Evolutionary conservation across 2,888 invertebrate species (phyloP).

Genomic region (Philaethria dido): DNA sequence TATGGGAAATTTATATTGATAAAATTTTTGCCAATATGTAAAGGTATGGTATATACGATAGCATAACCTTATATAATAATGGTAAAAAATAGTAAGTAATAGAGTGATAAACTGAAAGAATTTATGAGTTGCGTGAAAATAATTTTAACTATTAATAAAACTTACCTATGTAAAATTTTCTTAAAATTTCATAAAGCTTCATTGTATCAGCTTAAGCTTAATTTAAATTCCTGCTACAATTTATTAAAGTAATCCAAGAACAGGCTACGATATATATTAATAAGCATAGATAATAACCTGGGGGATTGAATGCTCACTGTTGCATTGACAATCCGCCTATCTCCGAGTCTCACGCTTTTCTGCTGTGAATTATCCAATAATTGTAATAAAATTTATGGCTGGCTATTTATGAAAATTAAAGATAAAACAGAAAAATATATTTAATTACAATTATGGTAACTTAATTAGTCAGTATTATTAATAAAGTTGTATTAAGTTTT

Average conservation of each 20-base stretch:
- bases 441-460: not conserved
- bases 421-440: not conserved
- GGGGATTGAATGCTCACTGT: constrained; percentile 70
- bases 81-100: no score
- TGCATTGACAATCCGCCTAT: constrained; percentile 80
- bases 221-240: not conserved
- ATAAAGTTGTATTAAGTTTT: no score
- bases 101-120: not conserved
- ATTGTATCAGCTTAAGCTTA: not conserved
- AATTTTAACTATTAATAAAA: not conserved
- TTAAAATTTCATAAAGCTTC: not conserved
- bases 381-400: constrained; percentile 83
- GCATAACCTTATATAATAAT: no score
- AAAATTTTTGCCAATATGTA: no score
- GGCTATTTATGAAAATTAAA: constrained; percentile 50
- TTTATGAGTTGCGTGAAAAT: not conserved
- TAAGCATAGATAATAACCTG: constrained; percentile 36
- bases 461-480: no score
- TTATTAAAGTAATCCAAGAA: constrained; percentile 7
- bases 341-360: constrained; percentile 70
- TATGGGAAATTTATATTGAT: no score
- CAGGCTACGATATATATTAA: constrained; percentile 22
- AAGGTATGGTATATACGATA: no score
- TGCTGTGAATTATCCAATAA: constrained; percentile 81
- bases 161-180: not conserved